Conservation (phyloP, 2,113 vertebrate genomes). For the Boleophthalmus pectinirostris region DNA sequence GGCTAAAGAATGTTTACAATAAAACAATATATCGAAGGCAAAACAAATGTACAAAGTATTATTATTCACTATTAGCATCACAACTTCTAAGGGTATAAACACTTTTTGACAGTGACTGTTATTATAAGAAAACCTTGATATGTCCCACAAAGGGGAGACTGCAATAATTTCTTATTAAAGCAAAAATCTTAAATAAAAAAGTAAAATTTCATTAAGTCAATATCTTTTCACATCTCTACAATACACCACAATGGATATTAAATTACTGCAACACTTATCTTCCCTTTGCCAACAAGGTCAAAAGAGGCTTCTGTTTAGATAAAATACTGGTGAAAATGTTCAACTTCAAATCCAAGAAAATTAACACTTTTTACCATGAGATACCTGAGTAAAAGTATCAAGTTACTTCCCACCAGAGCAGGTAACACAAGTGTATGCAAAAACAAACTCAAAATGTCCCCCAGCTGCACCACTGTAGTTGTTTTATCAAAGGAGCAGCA, state of each 20-base stretch:
- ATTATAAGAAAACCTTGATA: background rate
- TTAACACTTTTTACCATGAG: background rate
- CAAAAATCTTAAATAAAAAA: too few relatives aligned
- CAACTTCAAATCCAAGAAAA: background rate
- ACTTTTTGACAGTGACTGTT: background rate
- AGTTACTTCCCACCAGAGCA: background rate
- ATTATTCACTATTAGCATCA: background rate
- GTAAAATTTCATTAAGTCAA: background rate
- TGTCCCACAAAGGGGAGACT: background rate
- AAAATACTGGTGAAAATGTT: background rate
- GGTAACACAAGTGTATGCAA: conserved; percentile 8
- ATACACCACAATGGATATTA: background rate
- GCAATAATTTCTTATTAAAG: background rate
- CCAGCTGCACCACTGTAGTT: conserved; percentile 23
- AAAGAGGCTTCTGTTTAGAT: background rate
- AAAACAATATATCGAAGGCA: background rate
- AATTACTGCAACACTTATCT: background rate
- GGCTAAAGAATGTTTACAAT: background rate
- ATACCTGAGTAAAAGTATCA: background rate
- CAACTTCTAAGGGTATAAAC: background rate
- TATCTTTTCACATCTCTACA: background rate
- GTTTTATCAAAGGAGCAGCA: conserved; percentile 65
- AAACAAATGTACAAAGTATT: background rate
- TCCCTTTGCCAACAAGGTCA: background rate
- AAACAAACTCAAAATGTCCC: conserved; percentile 1